These are phyloP conservation scores for Muricea muricata DNA, from an alignment of 92 coral and sea anemone genomes.

Conservation along the genomic window DNA sequence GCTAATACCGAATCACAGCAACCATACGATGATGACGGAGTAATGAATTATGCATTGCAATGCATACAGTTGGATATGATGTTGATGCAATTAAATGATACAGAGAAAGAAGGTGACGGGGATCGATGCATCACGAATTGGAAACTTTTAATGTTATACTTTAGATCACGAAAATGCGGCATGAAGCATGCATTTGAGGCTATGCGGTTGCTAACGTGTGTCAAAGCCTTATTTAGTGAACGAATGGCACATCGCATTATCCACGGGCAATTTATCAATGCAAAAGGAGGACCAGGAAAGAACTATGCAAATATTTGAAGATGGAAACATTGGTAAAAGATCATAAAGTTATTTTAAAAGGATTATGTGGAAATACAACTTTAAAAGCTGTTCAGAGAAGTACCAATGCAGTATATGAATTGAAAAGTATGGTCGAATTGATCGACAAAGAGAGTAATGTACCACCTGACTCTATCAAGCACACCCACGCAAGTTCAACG, in stretches of 20 bases:
- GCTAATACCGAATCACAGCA: background rate
- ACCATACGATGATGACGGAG: conserved; percentile 6
- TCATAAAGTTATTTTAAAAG: conserved; percentile 43
- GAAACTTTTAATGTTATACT: conserved; percentile 66
- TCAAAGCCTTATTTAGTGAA: conserved; percentile 60
- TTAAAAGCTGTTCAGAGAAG: conserved; percentile 46
- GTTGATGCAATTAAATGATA: conserved; percentile 67
- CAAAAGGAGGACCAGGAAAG: conserved; percentile 59
- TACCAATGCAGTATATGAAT: conserved; percentile 55
- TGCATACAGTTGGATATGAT: conserved; percentile 50
- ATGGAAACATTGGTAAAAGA: conserved; percentile 60
- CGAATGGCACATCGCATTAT: conserved; percentile 63
- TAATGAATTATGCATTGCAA: conserved; percentile 62
- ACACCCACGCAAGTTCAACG: conserved; percentile 61
- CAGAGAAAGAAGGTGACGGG: conserved; percentile 74
- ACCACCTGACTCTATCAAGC: conserved; percentile 59
- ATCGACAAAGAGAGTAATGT: conserved; percentile 57
- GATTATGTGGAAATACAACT: conserved; percentile 62
- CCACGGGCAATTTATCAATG: conserved; percentile 70
- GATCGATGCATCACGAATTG: conserved; percentile 40
- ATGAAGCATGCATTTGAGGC: conserved; percentile 70
- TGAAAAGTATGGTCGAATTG: conserved; percentile 41
- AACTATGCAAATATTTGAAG: conserved; percentile 61
- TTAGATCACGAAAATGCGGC: conserved; percentile 30
- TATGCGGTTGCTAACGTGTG: conserved; percentile 64